These are phyloP conservation scores for Rhyacophila brunnea DNA, from an alignment of 1,140 invertebrate species.

Conservation along the genomic window DNA sequence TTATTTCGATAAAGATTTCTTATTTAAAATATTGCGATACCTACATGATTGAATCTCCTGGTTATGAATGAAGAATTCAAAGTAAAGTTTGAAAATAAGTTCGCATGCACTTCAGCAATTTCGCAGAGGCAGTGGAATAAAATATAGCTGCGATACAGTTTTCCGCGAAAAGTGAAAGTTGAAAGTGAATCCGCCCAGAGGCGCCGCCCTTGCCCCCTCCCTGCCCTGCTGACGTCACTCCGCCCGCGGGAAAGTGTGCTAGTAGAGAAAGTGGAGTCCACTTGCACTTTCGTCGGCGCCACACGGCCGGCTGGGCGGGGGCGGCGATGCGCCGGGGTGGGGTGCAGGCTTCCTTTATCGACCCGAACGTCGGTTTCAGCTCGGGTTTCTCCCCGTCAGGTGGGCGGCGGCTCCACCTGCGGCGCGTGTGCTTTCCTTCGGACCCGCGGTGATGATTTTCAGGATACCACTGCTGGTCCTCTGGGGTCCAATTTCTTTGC, in stretches of 20 bases:
- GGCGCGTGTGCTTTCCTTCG: not conserved
- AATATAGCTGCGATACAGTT: too few species aligned
- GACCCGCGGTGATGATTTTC: too few species aligned
- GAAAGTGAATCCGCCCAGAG: not conserved
- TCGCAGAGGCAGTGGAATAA: too few species aligned
- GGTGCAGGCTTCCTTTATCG: constrained; percentile 44
- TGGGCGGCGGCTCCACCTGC: constrained; percentile 3
- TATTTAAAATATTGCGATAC: too few species aligned
- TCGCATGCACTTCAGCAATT: too few species aligned
- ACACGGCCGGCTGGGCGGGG: constrained; percentile 1
- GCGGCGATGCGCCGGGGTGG: constrained; percentile 8
- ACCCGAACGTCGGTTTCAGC: constrained; percentile 39
- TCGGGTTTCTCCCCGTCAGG: constrained; percentile 8
- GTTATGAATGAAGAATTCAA: too few species aligned
- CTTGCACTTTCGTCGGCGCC: constrained; percentile 32
- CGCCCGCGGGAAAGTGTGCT: constrained; percentile 33
- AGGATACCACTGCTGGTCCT: too few species aligned
- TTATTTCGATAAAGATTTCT: too few species aligned
- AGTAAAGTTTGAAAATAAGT: too few species aligned
- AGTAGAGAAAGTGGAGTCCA: constrained; percentile 34
- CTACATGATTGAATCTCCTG: too few species aligned
- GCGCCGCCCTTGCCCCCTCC: too few species aligned
- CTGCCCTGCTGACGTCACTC: not conserved
- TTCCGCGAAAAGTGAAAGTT: not conserved
- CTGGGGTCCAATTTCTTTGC: too few species aligned